Conservation (phyloP, 2,113 vertebrate genomes). For the Otus sunia region DNA sequence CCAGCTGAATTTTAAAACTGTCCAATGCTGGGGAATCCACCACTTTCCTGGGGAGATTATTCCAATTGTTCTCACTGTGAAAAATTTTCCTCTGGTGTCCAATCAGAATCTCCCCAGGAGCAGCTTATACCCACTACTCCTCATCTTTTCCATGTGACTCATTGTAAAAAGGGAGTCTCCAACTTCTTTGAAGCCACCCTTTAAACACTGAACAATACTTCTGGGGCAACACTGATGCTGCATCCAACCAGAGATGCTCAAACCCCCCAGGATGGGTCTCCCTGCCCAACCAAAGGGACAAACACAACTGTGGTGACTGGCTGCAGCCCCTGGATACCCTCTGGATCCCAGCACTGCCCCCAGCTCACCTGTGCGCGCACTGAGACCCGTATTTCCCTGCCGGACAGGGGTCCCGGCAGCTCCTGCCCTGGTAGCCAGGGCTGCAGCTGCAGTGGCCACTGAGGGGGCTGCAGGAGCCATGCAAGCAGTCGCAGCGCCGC, state of each 20-base stretch:
- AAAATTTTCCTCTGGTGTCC: too few species aligned
- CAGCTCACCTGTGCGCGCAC: slow-evolving; percentile 79
- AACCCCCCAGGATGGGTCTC: rapidly evolving
- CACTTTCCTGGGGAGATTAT: too few species aligned
- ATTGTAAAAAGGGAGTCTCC: too few species aligned
- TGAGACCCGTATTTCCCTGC: slow-evolving; percentile 77
- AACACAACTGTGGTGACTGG: rapidly evolving
- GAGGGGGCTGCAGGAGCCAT: slow-evolving; percentile 72
- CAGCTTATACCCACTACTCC: too few species aligned
- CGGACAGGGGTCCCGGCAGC: slow-evolving; percentile 78
- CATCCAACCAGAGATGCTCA: neutral
- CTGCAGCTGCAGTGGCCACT: slow-evolving; percentile 81
- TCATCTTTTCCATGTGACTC: too few species aligned
- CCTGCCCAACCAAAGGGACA: neutral
- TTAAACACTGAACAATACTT: neutral
- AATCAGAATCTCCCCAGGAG: too few species aligned
- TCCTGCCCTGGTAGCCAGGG: slow-evolving; percentile 77
- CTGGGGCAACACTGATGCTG: rapidly evolving
- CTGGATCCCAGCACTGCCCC: neutral
- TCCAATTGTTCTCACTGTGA: too few species aligned
- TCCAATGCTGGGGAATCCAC: too few species aligned
- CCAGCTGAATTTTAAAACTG: too few species aligned
- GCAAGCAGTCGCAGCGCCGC: slow-evolving; percentile 77
- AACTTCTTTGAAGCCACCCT: too few species aligned
- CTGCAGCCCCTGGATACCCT: rapidly evolving